Percentiles rank a stretch among this genome's conserved stretches.
phyloP scores from a whole-genome alignment of 2,888 invertebrate species.

The Lucinisca nassula region DNA sequence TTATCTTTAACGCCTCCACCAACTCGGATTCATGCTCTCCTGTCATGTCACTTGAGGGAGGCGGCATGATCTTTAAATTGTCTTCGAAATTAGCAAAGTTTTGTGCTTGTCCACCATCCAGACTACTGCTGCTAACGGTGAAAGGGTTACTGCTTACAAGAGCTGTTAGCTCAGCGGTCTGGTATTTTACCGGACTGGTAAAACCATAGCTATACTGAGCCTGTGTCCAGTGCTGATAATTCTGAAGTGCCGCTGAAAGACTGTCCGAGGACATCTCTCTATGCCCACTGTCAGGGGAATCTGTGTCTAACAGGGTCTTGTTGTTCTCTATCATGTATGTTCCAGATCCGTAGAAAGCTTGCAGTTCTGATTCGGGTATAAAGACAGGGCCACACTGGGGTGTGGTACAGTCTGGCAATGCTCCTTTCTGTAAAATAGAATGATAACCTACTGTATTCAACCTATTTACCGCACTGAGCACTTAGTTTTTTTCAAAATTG shows the following conservation, averaged over 20 bases:
- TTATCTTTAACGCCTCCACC: slow-evolving; percentile 76
- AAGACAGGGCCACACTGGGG: slow-evolving; percentile 84
- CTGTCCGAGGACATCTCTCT: slow-evolving; percentile 87
- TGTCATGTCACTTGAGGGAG: slow-evolving; percentile 69
- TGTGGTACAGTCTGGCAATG: slow-evolving; percentile 83
- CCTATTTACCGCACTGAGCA: too few species aligned
- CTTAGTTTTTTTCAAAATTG: too few species aligned
- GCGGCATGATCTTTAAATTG: slow-evolving; percentile 71
- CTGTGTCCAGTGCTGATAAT: slow-evolving; percentile 77
- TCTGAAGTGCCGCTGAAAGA: slow-evolving; percentile 74
- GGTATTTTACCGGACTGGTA: slow-evolving; percentile 66
- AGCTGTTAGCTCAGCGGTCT: slow-evolving; percentile 69
- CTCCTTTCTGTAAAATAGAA: slow-evolving; percentile 77
- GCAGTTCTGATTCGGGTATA: slow-evolving; percentile 73
- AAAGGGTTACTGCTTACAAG: slow-evolving; percentile 77
- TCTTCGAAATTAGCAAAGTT: slow-evolving; percentile 68
- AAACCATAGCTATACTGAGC: slow-evolving; percentile 70
- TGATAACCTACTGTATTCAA: too few species aligned
- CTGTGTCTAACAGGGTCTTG: slow-evolving; percentile 82
- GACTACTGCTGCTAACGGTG: slow-evolving; percentile 66
- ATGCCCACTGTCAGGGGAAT: slow-evolving; percentile 87
- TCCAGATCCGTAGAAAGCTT: slow-evolving; percentile 23
- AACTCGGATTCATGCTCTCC: slow-evolving; percentile 73
- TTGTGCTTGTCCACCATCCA: slow-evolving; percentile 60
- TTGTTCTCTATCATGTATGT: slow-evolving; percentile 76